A percentile compares a stretch with the other conserved stretches of the same genome.
Evolutionary conservation across 2,113 vertebrate species (phyloP).

Genomic region (Cryptoleucopteryx plumbea): DNA sequence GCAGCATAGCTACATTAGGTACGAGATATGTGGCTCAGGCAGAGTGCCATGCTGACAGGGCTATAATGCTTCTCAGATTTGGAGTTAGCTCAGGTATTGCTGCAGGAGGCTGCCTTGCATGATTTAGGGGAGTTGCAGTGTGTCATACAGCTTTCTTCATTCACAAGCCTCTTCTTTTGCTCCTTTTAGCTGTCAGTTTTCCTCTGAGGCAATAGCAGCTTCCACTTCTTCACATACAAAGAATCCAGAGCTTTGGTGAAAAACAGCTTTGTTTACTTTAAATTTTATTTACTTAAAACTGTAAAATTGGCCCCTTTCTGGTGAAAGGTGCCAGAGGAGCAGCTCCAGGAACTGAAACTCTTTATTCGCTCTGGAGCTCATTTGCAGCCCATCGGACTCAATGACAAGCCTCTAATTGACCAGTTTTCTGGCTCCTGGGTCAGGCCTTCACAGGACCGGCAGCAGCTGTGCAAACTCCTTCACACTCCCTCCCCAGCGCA

Average conservation of each 20-base stretch:
- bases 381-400: constrained; percentile 31
- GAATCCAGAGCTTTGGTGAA: constrained; percentile 50
- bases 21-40: not conserved
- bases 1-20: not conserved
- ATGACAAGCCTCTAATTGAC: constrained; percentile 53
- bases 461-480: constrained; percentile 61
- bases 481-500: not conserved
- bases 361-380: constrained; percentile 35
- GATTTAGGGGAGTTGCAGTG: not conserved
- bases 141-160: not conserved
- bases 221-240: constrained; percentile 33
- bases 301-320: constrained; percentile 40
- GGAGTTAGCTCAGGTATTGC: not conserved
- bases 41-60: not conserved
- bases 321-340: constrained; percentile 50
- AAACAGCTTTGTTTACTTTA: constrained; percentile 52
- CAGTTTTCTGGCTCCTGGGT: constrained; percentile 14
- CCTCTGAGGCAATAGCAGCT: not conserved
- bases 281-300: constrained; percentile 49
- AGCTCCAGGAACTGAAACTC: constrained; percentile 52
- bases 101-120: not conserved
- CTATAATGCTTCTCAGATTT: not conserved
- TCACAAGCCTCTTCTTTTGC: not conserved
- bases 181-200: constrained; percentile 4
- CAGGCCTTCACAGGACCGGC: not conserved